Base-by-base conservation (phyloP, 2,113 vertebrate species). In the Gila orcuttii region DNA sequence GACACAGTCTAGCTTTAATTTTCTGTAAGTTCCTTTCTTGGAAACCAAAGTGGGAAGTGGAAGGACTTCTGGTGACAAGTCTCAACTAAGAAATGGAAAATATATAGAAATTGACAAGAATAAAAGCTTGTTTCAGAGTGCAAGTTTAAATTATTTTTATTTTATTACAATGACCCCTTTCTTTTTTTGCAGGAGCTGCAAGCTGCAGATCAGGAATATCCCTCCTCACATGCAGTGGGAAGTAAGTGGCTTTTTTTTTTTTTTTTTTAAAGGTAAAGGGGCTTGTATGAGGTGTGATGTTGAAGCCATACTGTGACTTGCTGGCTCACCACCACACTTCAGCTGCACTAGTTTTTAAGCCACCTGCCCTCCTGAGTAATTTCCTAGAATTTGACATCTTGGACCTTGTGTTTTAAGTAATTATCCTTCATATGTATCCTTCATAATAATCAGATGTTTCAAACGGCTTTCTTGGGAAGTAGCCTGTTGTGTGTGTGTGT, bases 201-300 rank as follows among this genome's bases (percentile, higher is more conserved):
- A 97, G 90, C 95, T 98, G 93, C 97, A 97, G 95, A 96, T 98
- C 93, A 95, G 97, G 94, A 98, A 98, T 92, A 98, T 98, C 93
- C 97, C 97, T 71, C 97, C 97, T 93, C 97, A 97, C 90, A 96
- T 97, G 95, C 97, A 97, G 92, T 98, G 97, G 97, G 97, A 98
- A 96, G 97, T 97, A 95, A 94, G 97, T 94, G 31, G 6, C 0
- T 62, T 0, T n/a, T 1, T 71, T 19, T 11, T 11, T 6, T 6
- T 25, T 2, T 62, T 4, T 9, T 10, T 31, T 9, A 2, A 6
- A 10, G 75, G 47, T 78, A 8, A 78, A 23, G 15, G n/a, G 50
- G 4, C 13, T 19, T 62, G 13, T 17, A 28, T 4, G 64, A 45
- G 79, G n/a, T 59, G 55, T 39, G 33, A 19, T 64, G 25, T 68